Conservation (phyloP, 2,113 vertebrate genomes). For the Raja brachyura region DNA sequence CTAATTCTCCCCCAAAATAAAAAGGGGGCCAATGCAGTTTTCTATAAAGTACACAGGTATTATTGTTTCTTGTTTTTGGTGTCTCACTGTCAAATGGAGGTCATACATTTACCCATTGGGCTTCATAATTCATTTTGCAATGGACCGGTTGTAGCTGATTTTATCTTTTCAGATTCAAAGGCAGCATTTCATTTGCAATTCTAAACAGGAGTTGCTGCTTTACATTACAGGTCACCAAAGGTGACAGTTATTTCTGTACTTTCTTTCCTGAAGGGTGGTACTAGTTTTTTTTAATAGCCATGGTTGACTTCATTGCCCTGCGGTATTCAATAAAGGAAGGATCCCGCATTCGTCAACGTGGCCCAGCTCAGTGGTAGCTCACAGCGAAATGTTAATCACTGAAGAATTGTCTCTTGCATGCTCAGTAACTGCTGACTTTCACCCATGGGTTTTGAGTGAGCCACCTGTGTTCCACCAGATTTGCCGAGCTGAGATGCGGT, state of each 20-base stretch:
- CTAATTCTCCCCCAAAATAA: background rate
- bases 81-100: conserved; percentile 30
- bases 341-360: conserved; percentile 6
- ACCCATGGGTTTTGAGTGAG: background rate
- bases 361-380: conserved; percentile 26
- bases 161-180: conserved; percentile 38
- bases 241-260: conserved; percentile 19
- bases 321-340: conserved; percentile 39
- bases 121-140: conserved; percentile 38
- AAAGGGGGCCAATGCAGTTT: background rate
- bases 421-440: conserved; percentile 17
- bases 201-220: conserved; percentile 38
- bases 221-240: conserved; percentile 41
- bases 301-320: conserved; percentile 37
- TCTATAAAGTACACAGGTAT: background rate
- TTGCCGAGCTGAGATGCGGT: background rate
- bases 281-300: conserved; percentile 20
- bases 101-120: conserved; percentile 35
- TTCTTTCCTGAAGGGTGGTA: conserved; percentile 19
- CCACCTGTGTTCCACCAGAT: background rate
- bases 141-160: conserved; percentile 36
- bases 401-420: conserved; percentile 12
- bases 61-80: conserved; percentile 31
- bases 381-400: conserved; percentile 23
- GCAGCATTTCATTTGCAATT: conserved; percentile 42